Base-by-base conservation (phyloP, 2,888 invertebrate genomes). In the Trimorus sp. region DNA sequence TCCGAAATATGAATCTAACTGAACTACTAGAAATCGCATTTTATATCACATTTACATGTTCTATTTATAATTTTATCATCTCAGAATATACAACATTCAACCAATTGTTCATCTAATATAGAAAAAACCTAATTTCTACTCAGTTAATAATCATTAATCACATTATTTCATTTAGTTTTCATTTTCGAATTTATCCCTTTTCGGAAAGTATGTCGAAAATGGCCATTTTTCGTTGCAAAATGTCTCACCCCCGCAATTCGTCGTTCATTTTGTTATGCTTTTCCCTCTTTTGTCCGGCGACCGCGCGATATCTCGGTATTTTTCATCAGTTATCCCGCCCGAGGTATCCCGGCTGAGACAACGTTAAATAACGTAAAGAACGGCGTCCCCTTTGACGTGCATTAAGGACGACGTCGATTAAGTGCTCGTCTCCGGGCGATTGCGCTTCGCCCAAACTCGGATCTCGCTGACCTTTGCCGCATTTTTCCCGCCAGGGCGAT, bases 351-450 rank as follows among this genome's bases (percentile, higher is more conserved):
- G 83, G 36, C 65, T 66, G 79, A 85, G 85, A 86, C 85, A 85
- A 84, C 84, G 82, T 87, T 88, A 87, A 87, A 86, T 84, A 85
- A 85, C 75, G 84, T 58, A 56, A 79, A 70, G 63, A 82, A 77
- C 81, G 86, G 84, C 84, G 73, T 82, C 82, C 66, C 84, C 86
- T 89, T 89, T 89, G 87, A 89, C 86, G 85, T 83, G 84, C 85
- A 87, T 88, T 89, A 87, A 87, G 86, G 84, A 82, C 82, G 87
- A 85, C 85, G 82, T 81, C 85, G 85, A 84, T 88, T 88, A 87
- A 89, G 89, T 89, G 88, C 88, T 88, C 86, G 85, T 86, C 84
- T 82, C 78, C 83, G 75, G 84, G 76, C 79, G 45, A 68, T 68
- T 56, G 26, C 62, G 54, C 70, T 65, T 51, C 75, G n/a, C 51